Base-by-base conservation (phyloP, 1,140 invertebrate species). In the Nebria ingens region DNA sequence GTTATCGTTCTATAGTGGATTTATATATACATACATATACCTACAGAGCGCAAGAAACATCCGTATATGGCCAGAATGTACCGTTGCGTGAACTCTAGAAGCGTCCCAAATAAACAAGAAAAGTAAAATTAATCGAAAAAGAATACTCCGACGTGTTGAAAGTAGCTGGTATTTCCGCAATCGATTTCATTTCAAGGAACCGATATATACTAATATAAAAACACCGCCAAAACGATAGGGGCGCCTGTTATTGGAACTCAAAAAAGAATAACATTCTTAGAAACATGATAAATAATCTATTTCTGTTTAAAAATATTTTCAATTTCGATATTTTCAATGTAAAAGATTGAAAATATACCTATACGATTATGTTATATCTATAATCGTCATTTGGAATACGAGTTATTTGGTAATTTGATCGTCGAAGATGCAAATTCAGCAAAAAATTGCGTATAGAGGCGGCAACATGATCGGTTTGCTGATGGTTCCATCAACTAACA, bases 81-180 rank as follows among this genome's bases (percentile, higher is more conserved):
- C 40, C 40, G 40, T 45, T 45, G 40, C 40, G 15, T 45, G 40
- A 45, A 45, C 40, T 45, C 15, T 45, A 34, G 40, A 45, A 11
- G 40, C 40, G 40, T 9, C 40, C 40, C 40, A 45, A 45, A 45
- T 45, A 45, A 45, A 45, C 40, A 45, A 45, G 40, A 45, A 45
- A 45, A 45, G 40, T 45, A 45, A 45, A 45, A 45, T 45, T 45
- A 17, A 45, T 11, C 15, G 40, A 45, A 45, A 17, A 45, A 45
- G 17, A 45, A 45, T 45, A 45, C 25, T 9, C 6, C 25, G 15
- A 45, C 40, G 6, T 45, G 40, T 45, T 45, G 40, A 45, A 45
- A 45, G 40, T 45, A 45, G 40, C 15, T 17, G 40, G 40, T 6
- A 45, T 45, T 45, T 45, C 40, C 40, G 40, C 40, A 45, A 45